Conservation (phyloP, 2,888 invertebrate species). For the Nudaria mundana region DNA sequence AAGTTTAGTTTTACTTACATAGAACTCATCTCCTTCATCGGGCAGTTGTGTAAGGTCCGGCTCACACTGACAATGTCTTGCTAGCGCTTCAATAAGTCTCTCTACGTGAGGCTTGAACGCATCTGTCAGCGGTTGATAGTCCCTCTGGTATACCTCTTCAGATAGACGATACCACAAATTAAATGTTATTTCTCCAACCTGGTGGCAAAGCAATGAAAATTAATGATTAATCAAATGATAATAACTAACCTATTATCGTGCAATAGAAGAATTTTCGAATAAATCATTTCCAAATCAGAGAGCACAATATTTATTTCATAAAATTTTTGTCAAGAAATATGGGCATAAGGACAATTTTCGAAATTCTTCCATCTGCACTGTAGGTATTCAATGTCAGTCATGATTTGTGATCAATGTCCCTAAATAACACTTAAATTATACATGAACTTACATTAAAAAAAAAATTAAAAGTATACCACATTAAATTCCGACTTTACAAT, state of each 20-base stretch:
- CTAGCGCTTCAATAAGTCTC: conserved; percentile 92
- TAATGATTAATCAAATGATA: background rate
- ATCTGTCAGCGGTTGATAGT: conserved; percentile 89
- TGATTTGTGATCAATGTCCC: conserved; percentile 4
- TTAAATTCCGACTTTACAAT: background rate
- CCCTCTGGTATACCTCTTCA: conserved; percentile 94
- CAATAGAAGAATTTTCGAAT: too few species aligned
- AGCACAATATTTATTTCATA: too few species aligned
- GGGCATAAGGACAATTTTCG: too few species aligned
- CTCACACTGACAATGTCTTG: conserved; percentile 97
- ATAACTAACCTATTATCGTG: conserved; percentile 2
- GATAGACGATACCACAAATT: conserved; percentile 98
- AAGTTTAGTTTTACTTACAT: too few species aligned
- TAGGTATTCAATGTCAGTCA: conserved; percentile 6
- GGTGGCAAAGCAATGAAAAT: conserved; percentile 9
- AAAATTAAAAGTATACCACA: background rate
- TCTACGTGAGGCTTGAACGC: conserved; percentile 95
- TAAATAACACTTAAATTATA: too few species aligned
- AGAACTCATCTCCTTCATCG: conserved; percentile 92
- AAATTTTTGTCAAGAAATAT: too few species aligned
- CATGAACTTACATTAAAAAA: background rate
- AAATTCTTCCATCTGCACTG: too few species aligned
- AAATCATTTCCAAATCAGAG: too few species aligned
- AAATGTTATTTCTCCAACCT: conserved; percentile 93
- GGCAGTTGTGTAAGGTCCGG: conserved; percentile 94